Evolutionary conservation across 2,888 invertebrate genomes (phyloP), one percentile per base, ranked within the genome.

Genomic region (Tholera decimalis): DNA sequence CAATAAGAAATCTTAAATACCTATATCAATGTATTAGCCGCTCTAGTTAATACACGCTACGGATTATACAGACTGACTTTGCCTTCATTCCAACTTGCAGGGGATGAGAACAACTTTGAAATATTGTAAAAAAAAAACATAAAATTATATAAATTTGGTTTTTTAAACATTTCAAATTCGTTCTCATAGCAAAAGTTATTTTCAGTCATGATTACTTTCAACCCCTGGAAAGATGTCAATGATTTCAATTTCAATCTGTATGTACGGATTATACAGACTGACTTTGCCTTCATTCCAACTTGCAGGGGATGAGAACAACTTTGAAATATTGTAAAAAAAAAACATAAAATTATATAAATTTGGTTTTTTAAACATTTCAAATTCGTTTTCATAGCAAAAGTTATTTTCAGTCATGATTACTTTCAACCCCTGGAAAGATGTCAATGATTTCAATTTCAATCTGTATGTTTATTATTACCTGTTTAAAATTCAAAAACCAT

Each of bases 401-500:
- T n/a, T n/a, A 20, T 35, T 13, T 9, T 9, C 24, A 20, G 20
- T 44, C 15, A 11, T 30, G 22, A 37, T 18, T 24, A 35, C 22
- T 30, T 37, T 44, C 20, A n/a, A 13, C 20, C 58, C 24, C 9
- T 30, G 35, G 43, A 57, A 26, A 1, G 2, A 46, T 39, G 20
- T 6, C 9, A 46, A 71, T 37, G n/a, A 37, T 33, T 37, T 13
- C 24, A 46, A 70, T 30, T 26, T 22, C 22, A 69, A 44, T 15
- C 13, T 30, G 2, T 59, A 6, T 33, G 28, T 15, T 26, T 18
- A 35, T 13, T n/a, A 22, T 47, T 26, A 0, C 9, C 11, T n/a
- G 22, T 22, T n/a, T 44, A 20, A 1, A 28, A 11, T 35, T 30
- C 1, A 43, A 62, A 9, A 41, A 41, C 7, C 41, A 11, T 30